Base-by-base conservation (phyloP, 2,113 vertebrate species). In the Tenebrosternarchus preto region DNA sequence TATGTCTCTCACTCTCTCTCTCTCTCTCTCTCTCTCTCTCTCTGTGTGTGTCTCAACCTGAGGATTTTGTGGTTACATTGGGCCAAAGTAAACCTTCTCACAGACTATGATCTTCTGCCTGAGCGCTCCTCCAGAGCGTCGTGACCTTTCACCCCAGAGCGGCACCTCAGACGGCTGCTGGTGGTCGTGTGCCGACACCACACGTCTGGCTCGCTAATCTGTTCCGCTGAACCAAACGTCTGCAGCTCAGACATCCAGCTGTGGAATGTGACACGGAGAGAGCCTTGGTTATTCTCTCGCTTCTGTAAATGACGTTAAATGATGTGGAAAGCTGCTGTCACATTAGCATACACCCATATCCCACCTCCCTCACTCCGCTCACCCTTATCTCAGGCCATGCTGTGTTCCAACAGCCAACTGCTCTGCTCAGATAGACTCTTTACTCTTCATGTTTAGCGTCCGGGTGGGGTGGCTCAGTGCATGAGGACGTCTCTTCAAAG, bases 231-330 rank as follows among this genome's bases (percentile, higher is more conserved):
- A 50, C 43, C 33, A 27, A 33, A n/a, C 27, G 70, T 57, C 53
- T 73, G 69, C 70, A 31, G 70, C 43, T 50, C 43, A 50, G 43
- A 12, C 43, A 50, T 15, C 11, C 70, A 56, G 19, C 70, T 56
- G 70, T 56, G 27, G 25, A 15, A 12, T 50, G 11, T 15, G 43
- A 50, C 43, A 50, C 43, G 3, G 9, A 7, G 43, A 9, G 15
- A 12, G 43, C 43, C 43, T 50, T 9, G 43, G 12, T 50, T 1
- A 15, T 12, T 50, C 43, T 50, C 43, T 46, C 43, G 8, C 16
- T 56, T 56, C 19, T n/a, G 70, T 15, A 50, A 15, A 33, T 56
- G 50, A n/a, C 5, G 69, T 55, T 72, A 55, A 55, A 31, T 29
- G 46, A 55, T 72, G 68, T 53, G 43, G 22, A 53, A 53, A 6